Evolutionary conservation across 2,797 vertebrate species (phyloP).

Genomic region (Anabas testudineus): DNA sequence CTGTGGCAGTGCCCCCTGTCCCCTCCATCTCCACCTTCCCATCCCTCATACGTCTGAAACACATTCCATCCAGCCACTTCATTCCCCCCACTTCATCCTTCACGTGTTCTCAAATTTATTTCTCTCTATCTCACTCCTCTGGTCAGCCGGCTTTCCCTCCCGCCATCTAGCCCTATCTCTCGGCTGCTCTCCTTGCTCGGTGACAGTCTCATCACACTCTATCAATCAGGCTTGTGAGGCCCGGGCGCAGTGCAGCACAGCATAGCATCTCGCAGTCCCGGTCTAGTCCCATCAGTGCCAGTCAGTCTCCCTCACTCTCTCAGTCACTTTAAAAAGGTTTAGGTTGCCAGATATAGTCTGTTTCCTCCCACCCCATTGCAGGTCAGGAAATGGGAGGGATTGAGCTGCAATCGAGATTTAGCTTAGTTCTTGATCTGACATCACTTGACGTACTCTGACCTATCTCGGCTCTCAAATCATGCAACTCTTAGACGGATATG

Average conservation of each 20-base stretch:
- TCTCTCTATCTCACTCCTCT: conserved; percentile 72
- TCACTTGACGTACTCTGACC: conserved; percentile 52
- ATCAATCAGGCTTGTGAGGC: conserved; percentile 83
- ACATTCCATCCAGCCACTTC: conserved; percentile 73
- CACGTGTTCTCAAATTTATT: conserved; percentile 81
- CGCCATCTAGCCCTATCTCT: conserved; percentile 70
- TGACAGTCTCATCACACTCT: conserved; percentile 86
- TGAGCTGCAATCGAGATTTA: conserved; percentile 51
- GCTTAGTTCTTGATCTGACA: conserved; percentile 64
- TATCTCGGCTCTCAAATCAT: conserved; percentile 31
- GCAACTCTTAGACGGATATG: conserved; percentile 36
- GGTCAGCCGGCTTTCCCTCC: conserved; percentile 70
- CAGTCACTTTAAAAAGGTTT: conserved; percentile 79
- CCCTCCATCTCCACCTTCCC: conserved; percentile 9
- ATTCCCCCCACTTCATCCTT: conserved; percentile 76
- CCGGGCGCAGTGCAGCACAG: conserved; percentile 59
- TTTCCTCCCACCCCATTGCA: conserved; percentile 29
- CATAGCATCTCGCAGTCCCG: conserved; percentile 54
- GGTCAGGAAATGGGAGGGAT: conserved; percentile 63
- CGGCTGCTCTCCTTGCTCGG: conserved; percentile 71
- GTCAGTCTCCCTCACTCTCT: conserved; percentile 73
- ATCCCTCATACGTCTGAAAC: conserved; percentile 69
- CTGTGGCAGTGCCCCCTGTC: background rate
- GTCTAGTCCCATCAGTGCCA: conserved; percentile 82
- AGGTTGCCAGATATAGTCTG: conserved; percentile 80